Conservation (phyloP, 64 coral and sea anemone genomes). For the Porites australiensis region DNA sequence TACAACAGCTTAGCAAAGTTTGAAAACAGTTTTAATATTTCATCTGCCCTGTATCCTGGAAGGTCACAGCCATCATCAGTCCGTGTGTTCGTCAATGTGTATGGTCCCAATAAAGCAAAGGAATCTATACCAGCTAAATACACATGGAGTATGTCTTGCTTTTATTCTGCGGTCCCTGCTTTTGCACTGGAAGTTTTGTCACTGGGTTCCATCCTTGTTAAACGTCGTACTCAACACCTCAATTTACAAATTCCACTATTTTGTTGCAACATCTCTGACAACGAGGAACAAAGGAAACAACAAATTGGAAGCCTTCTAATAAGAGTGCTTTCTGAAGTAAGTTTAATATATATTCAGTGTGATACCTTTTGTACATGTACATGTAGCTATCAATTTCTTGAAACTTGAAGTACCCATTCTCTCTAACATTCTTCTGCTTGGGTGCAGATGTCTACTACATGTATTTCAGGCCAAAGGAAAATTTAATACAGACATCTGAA, state of each 20-base stretch:
- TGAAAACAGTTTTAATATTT: constrained; percentile 31
- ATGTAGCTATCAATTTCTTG: too few species aligned
- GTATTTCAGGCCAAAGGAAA: too few species aligned
- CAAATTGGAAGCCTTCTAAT: background rate
- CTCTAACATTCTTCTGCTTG: too few species aligned
- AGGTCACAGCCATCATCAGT: constrained; percentile 12
- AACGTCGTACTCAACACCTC: background rate
- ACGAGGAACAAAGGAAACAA: background rate
- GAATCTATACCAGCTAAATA: background rate
- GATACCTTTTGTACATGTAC: too few species aligned
- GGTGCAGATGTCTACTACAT: too few species aligned
- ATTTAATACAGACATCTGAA: too few species aligned
- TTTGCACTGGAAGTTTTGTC: background rate
- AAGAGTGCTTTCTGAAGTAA: background rate
- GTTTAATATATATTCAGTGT: too few species aligned
- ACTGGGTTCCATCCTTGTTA: constrained; percentile 19
- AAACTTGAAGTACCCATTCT: background rate
- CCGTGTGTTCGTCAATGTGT: constrained; percentile 5
- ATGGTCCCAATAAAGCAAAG: background rate
- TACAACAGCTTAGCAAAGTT: constrained; percentile 30
- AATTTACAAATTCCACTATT: constrained; percentile 23
- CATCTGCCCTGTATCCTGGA: constrained; percentile 9
- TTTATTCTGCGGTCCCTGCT: constrained; percentile 4
- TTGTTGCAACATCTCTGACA: constrained; percentile 31
- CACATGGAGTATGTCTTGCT: constrained; percentile 38